phyloP scores from a whole-genome alignment of 2,797 vertebrate genomes.

The Uromys caudimaculatus region DNA sequence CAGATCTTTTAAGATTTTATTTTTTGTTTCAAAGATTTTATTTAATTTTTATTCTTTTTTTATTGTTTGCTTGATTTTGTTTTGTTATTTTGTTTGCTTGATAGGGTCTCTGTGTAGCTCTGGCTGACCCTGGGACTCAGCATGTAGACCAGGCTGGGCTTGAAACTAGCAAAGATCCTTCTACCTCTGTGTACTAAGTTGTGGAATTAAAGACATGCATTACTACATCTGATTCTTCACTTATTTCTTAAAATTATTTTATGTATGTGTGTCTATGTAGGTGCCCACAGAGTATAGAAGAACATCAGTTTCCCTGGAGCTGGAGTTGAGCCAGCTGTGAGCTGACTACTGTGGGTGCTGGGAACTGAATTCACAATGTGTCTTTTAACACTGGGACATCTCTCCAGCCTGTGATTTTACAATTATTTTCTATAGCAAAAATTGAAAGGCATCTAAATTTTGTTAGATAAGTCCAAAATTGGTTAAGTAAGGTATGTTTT shows the following conservation, averaged over 20 bases:
- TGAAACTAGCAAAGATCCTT: background rate
- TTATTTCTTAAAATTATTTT: background rate
- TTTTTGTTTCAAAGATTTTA: background rate
- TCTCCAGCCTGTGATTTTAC: background rate
- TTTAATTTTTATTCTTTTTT: too few species aligned
- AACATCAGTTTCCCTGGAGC: background rate
- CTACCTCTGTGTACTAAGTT: background rate
- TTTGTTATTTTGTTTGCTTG: background rate
- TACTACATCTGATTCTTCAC: background rate
- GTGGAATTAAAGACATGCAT: background rate
- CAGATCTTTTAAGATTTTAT: background rate
- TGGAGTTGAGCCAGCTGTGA: background rate
- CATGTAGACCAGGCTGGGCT: background rate
- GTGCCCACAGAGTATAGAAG: background rate
- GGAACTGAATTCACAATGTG: background rate
- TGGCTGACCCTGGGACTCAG: background rate
- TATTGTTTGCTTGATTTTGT: background rate
- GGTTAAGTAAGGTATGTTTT: background rate
- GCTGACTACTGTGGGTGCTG: background rate
- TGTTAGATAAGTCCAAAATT: constrained; percentile 14
- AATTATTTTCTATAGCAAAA: background rate
- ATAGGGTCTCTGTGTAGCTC: background rate
- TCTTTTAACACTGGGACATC: background rate
- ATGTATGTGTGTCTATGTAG: background rate
- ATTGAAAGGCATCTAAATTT: constrained; percentile 19